Base-by-base conservation (phyloP, 2,113 vertebrate species). In the Platysternon megacephalum region DNA sequence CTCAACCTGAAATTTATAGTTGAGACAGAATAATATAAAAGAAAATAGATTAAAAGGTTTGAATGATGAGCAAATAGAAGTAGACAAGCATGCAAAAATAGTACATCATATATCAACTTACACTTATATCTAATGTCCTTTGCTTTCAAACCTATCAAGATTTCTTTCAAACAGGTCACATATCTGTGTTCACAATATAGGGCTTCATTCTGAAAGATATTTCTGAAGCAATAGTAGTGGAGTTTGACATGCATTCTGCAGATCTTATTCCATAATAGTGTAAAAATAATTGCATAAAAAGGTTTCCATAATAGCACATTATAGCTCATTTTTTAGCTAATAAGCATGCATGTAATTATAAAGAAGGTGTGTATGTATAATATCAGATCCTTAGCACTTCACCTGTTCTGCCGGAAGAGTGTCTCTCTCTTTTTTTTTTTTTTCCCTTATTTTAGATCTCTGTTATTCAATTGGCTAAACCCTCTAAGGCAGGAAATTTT, bases 351-450 rank as follows among this genome's bases (percentile, higher is more conserved):
- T 22, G 42, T 2, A 53, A 11, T 46, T 82, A 51, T 16, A 87
- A 61, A 58, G 91, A 92, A 85, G 81, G 8, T n/a, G 5, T 68
- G 16, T n/a, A n/a, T 68, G 29, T 68, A 68, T 68, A 21, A 3
- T 78, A 86, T 4, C 92, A 58, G 28, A 86, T 42, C 51, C 90
- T 92, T 84, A 86, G 91, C 91, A 87, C 80, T 89, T 82, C 78
- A 94, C 83, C 78, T 91, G n/a, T 76, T 28, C 14, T 86, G 78
- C 85, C 94, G 65, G 16, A 4, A 56, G 90, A 89, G 89, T 81
- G 26, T 68, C 16, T 58, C 56, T 29, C 11, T n/a, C n/a, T 65
- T 65, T 65, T n/a, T 56, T 2, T 10, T 10, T 55, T 55, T 84
- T 90, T 19, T 7, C 91, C 81, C 89, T 24, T 29, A 28, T 46